These are phyloP conservation scores for Gila orcuttii DNA, from an alignment of 2,113 vertebrate genomes.

Conservation along the genomic window DNA sequence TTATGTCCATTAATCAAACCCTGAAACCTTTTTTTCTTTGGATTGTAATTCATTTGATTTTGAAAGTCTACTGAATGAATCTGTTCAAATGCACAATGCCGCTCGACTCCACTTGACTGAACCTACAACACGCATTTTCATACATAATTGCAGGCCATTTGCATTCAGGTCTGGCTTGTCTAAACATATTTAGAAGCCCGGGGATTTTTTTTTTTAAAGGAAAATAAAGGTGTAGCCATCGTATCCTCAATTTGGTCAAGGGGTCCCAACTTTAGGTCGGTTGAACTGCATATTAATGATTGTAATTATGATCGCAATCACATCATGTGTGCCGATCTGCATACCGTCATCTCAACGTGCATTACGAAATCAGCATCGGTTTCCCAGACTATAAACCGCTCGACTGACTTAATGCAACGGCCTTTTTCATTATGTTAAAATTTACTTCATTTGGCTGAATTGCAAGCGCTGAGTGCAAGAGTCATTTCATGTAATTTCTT, in stretches of 20 bases:
- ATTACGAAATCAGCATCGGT: background rate
- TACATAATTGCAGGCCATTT: background rate
- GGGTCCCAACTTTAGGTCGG: background rate
- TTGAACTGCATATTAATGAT: constrained; percentile 2
- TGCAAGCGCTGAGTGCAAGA: constrained; percentile 45
- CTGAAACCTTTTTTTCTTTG: constrained; percentile 53
- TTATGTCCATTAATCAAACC: constrained; percentile 76
- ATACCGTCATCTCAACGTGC: constrained; percentile 42
- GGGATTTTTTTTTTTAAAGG: background rate
- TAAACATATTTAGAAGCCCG: background rate
- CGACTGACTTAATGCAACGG: constrained; percentile 41
- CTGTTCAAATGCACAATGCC: background rate
- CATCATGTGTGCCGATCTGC: background rate
- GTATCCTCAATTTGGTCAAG: background rate
- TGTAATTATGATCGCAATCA: constrained; percentile 11
- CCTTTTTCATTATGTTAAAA: constrained; percentile 50
- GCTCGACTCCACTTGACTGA: background rate
- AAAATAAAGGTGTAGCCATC: background rate
- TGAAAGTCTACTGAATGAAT: background rate
- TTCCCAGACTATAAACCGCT: constrained; percentile 30
- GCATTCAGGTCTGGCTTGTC: background rate
- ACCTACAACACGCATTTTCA: background rate
- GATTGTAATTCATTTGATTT: constrained; percentile 62
- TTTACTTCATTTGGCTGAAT: constrained; percentile 53
- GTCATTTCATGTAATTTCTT: constrained; percentile 53